Base-by-base conservation (phyloP, 2,113 vertebrate genomes). In the Oncorhynchus mykiss region DNA sequence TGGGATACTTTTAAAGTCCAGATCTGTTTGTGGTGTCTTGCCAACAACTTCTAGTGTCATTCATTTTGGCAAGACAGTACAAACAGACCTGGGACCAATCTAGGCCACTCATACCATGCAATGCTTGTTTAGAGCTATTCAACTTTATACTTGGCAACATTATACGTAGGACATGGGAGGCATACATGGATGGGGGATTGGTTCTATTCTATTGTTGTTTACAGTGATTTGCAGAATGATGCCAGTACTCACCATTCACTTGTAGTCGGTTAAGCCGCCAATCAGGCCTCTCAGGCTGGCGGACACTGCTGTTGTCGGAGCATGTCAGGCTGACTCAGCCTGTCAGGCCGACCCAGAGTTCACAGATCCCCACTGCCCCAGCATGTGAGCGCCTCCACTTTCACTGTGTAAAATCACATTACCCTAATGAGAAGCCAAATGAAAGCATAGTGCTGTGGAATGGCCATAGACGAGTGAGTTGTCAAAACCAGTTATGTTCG, bases 391-490 rank as follows among this genome's bases (percentile, higher is more conserved):
- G 74, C 87, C 85, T 90, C 84, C 84, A 83, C 51, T 12, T 91
- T 87, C 83, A 51, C 84, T 91, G 92, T 82, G 85, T 73, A 87
- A 88, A 94, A 92, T 91, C 81, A 73, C 88, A 88, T 95, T 94
- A 94, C 89, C 91, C 90, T 94, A 95, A 95, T 93, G 92, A 95
- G 94, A 89, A 94, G 93, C 93, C 87, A 90, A 94, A 93, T 93
- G 91, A 92, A 93, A 90, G 90, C 84, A 91, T 88, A 88, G 90
- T 88, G 89, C 87, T 90, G 89, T 88, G 93, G 92, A 94, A 93
- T 88, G 86, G 90, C 91, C 88, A 79, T 86, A 92, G 92, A 95
- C 90, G 92, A 93, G 92, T 78, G 86, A 90, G 91, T 93, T 96
- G 94, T 96, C 95, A 95, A 92, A 92, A 92, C 88, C 89, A 88